Conservation (phyloP, 2,113 vertebrate species). For the Cephalopterus ornatus region DNA sequence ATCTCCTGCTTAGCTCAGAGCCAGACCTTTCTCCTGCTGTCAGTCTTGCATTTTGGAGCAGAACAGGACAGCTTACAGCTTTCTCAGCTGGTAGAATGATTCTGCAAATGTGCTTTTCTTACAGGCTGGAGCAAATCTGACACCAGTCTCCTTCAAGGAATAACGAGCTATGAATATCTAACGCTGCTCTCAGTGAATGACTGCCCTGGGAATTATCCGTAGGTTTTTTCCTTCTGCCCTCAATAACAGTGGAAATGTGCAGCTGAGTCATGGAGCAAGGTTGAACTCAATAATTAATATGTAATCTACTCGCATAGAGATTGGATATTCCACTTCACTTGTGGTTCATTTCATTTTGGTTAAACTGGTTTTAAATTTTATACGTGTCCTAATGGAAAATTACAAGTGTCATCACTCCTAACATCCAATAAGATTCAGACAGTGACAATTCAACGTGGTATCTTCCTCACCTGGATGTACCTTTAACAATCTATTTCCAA, state of each 20-base stretch:
- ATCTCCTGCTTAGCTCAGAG: not conserved
- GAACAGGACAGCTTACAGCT: not conserved
- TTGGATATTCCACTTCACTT: not conserved
- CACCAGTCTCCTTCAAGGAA: constrained; percentile 32
- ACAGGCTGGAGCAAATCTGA: constrained; percentile 11
- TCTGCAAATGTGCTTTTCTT: constrained; percentile 11
- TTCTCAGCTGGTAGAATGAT: not conserved
- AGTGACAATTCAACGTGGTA: not conserved
- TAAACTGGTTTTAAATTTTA: constrained; percentile 2
- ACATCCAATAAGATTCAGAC: not conserved
- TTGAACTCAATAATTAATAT: constrained; percentile 44
- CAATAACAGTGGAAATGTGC: not conserved
- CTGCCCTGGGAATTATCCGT: constrained; percentile 18
- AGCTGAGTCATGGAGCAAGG: constrained; percentile 31
- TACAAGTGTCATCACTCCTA: not conserved
- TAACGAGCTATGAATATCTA: constrained; percentile 30
- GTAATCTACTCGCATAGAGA: not conserved
- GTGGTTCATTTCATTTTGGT: constrained; percentile 3
- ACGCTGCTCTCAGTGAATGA: not conserved
- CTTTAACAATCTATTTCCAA: not conserved
- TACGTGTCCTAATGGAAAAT: not conserved
- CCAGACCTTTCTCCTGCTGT: not conserved
- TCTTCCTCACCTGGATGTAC: not conserved
- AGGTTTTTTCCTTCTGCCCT: not conserved
- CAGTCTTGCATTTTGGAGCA: not conserved